A percentile compares a stretch with the other conserved stretches of the same genome.
Evolutionary conservation across 2,888 invertebrate species (phyloP).

Genomic region (Platerodrilus igneus): DNA sequence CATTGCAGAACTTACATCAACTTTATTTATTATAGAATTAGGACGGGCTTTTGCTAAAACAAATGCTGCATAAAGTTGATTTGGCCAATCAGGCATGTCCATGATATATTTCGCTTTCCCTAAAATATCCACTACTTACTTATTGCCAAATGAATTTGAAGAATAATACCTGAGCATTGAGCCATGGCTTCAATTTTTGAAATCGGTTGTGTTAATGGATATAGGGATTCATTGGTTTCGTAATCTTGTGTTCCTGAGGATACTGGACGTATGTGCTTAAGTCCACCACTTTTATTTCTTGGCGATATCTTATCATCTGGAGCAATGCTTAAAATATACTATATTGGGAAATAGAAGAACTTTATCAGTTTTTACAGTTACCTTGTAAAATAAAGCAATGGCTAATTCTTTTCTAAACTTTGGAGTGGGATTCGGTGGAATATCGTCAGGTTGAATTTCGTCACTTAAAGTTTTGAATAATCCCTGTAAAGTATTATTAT

Average conservation of each 20-base stretch:
- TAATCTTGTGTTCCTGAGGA: conserved; percentile 67
- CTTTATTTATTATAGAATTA: conserved; percentile 48
- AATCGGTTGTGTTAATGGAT: conserved; percentile 71
- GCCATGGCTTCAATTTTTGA: conserved; percentile 68
- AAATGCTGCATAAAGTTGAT: conserved; percentile 63
- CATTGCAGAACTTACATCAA: conserved; percentile 60
- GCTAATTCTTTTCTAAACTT: conserved; percentile 67
- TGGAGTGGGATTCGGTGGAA: conserved; percentile 62
- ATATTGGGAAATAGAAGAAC: conserved; percentile 23
- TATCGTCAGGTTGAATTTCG: conserved; percentile 60
- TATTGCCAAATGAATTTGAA: not conserved
- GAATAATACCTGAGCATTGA: conserved; percentile 31
- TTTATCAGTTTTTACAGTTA: conserved; percentile 35
- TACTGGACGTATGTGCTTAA: conserved; percentile 55
- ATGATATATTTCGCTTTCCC: conserved; percentile 66
- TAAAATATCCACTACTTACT: too few species aligned
- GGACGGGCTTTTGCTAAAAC: conserved; percentile 49
- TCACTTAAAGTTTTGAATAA: conserved; percentile 48
- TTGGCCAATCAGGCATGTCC: conserved; percentile 53
- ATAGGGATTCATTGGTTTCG: conserved; percentile 63
- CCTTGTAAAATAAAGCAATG: conserved; percentile 73
- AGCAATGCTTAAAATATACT: conserved; percentile 57
- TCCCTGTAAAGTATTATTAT: conserved; percentile 43
- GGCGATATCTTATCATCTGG: conserved; percentile 50
- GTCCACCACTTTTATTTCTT: conserved; percentile 56